Base-by-base conservation (phyloP, 2,888 invertebrate species). In the Erpobdella octoculata region DNA sequence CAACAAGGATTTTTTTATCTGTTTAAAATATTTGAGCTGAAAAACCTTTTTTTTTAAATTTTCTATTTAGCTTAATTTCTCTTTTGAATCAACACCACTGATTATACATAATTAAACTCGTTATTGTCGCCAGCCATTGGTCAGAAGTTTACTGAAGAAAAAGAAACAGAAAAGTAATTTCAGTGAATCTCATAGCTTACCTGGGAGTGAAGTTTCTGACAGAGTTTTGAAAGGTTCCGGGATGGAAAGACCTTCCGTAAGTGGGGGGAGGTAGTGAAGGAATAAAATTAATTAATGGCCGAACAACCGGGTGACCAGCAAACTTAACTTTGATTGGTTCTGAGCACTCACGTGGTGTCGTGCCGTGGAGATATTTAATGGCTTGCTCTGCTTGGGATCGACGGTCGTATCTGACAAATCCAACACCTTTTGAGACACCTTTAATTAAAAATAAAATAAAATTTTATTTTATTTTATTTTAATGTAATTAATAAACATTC, bases 361-460 rank as follows among this genome's bases (percentile, higher is more conserved):
- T 53, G 5, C 53, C 53, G 8, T 53, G 53, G 8, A 53, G 53
- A 25, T 53, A 28, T n/a, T 53, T 53, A 25, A 53, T 53, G 53
- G 53, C 53, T 9, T 53, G 53, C 28, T 53, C 53, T 21, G 53
- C 53, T 28, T 53, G 53, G 28, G 53, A 53, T 53, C 53, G 21
- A 25, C 21, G 28, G 28, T 53, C 53, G 15, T 25, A 53, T 21
- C 53, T 21, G 8, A 53, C 53, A 53, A 53, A 53, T 53, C 53
- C 53, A 15, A 53, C 53, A 53, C 53, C 53, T 53, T 53, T 53
- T 53, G 53, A 53, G 21, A 53, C 21, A 15, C 53, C 53, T 53
- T n/a, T n/a, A n/a, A n/a, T n/a, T n/a, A n/a, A n/a, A n/a, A n/a
- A 12, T 6, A 53, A 53, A 53, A 53, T 25, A 25, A 28, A 25